These are phyloP conservation scores for Euplagia quadripunctaria DNA, from an alignment of 2,888 invertebrate genomes.

Conservation along the genomic window DNA sequence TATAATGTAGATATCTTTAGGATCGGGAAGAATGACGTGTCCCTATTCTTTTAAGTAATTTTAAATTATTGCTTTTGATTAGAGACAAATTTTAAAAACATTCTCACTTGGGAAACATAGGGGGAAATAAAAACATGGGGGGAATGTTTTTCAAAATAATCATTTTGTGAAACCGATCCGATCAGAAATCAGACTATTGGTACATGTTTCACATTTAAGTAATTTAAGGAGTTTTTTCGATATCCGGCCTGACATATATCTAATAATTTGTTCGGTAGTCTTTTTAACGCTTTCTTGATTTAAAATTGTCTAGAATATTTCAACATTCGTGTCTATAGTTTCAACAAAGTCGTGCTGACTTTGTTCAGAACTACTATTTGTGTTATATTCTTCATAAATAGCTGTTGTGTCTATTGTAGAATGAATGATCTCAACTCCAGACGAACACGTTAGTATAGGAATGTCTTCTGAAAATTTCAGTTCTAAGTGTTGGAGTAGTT, in stretches of 20 bases:
- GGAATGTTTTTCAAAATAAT: neutral
- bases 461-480: too few species aligned
- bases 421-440: neutral
- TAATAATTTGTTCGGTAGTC: neutral
- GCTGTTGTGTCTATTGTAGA: too few species aligned
- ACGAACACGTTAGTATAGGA: constrained; percentile 1
- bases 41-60: neutral
- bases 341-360: neutral
- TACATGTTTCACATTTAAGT: neutral
- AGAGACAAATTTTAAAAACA: neutral
- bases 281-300: neutral
- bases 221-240: too few species aligned
- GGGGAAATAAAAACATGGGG: too few species aligned
- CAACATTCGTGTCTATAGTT: neutral
- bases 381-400: too few species aligned
- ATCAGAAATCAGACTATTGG: neutral
- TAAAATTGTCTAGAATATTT: neutral
- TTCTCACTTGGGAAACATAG: constrained; percentile 6
- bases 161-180: neutral
- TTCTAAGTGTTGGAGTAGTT: too few species aligned
- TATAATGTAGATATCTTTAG: neutral
- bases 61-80: neutral
- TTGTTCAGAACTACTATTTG: too few species aligned
- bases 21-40: neutral
- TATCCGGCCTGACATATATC: neutral